Base-by-base conservation (phyloP, 1,140 invertebrate species). In the Achatina immaculata region DNA sequence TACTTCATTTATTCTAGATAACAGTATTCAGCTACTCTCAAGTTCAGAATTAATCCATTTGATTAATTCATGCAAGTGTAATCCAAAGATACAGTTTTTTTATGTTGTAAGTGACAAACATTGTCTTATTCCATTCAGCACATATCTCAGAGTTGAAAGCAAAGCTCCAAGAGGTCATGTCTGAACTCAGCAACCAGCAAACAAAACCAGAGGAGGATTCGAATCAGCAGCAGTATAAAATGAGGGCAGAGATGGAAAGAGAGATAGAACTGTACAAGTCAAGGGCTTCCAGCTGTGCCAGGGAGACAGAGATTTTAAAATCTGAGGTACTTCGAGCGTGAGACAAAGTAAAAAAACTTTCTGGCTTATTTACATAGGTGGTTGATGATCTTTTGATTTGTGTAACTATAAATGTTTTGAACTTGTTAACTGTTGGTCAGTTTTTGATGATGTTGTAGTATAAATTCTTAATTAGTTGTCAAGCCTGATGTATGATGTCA, bases 81-180 rank as follows among this genome's bases (percentile, higher is more conserved):
- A 19, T 48, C 45, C 45, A 48, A 48, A 48, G 45, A 48, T 48
- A 19, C 45, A 48, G 45, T 11, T 48, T 11, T 48, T 76, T 6
- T 11, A 1, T 24, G 48, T 24, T 51, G 19, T 24, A n/a, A 34
- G 48, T 40, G 36, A 48, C 0, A 24, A 42, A 28, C 24, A 28
- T 71, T 2, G n/a, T 36, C 36, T n/a, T n/a, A 14, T 31, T 73
- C 28, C 9, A 14, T 82, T 55, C 36, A 88, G 87, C 80, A 7
- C 75, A 81, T 24, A 83, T 85, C 19, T 34, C 78, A 28, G 84
- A 86, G 36, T 73, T 88, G 48, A 86, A 88, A 72, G 72, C 48
- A 14, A 68, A 85, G 55, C 45, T 86, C 36, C 0, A 66, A n/a
- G 69, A 82, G 6, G 45, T 65, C 51, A 48, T 82, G n/a, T 68